Conservation (phyloP, 1,140 invertebrate genomes). For the Drosophila tani region DNA sequence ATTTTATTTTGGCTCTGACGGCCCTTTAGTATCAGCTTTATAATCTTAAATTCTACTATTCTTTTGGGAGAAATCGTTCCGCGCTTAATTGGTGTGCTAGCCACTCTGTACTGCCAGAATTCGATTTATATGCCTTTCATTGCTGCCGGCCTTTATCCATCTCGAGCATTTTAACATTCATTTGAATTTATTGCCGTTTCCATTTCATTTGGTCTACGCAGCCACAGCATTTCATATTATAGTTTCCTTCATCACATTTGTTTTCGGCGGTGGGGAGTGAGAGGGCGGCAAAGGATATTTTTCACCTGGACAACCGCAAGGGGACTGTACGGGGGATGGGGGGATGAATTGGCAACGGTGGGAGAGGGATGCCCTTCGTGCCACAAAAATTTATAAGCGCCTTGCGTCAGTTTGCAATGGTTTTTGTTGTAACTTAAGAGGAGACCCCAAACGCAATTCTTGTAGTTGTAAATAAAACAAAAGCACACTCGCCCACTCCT, state of each 20-base stretch:
- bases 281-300: constrained; percentile 40
- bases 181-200: constrained; percentile 62
- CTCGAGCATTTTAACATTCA: constrained; percentile 44
- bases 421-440: constrained; percentile 76
- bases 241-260: constrained; percentile 60
- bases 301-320: constrained; percentile 40
- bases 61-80: background rate
- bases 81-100: background rate
- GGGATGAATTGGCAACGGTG: background rate
- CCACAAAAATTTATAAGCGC: constrained; percentile 78
- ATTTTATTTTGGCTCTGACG: no score
- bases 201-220: constrained; percentile 59
- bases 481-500: constrained; percentile 24
- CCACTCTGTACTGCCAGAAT: background rate
- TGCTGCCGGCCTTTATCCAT: constrained; percentile 38
- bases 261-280: background rate
- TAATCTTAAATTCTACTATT: background rate
- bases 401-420: constrained; percentile 58
- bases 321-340: constrained; percentile 7
- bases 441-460: constrained; percentile 74
- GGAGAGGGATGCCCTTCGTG: constrained; percentile 23
- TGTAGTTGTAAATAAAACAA: constrained; percentile 82
- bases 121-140: constrained; percentile 47
- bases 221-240: constrained; percentile 56
- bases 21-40: background rate